phyloP scores from a whole-genome alignment of 2,888 invertebrate species.

The Esperia sulphurella region DNA sequence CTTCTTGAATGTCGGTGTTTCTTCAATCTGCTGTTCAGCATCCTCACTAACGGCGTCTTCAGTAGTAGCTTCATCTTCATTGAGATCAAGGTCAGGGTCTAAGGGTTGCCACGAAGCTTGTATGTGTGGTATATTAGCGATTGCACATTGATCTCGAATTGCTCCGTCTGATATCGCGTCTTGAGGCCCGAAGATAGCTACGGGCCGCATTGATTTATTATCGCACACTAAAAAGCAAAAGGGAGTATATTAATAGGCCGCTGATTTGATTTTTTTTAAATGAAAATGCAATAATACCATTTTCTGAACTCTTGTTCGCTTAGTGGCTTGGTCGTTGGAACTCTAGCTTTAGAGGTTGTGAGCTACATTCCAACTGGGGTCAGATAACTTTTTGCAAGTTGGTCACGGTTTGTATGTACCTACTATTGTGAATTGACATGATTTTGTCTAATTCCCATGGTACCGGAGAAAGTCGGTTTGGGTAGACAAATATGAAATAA shows the following conservation, averaged over 20 bases:
- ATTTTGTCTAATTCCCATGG: no score
- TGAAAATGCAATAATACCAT: no score
- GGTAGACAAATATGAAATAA: no score
- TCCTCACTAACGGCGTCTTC: conserved; percentile 15
- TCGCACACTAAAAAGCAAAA: conserved; percentile 64
- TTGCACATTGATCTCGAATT: conserved; percentile 55
- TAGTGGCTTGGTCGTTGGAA: neutral
- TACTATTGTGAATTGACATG: no score
- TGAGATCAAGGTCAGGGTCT: conserved; percentile 40
- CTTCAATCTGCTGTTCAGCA: conserved; percentile 14
- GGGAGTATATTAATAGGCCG: no score
- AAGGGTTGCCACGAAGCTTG: conserved; percentile 65
- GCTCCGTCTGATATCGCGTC: conserved; percentile 51
- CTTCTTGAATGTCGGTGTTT: conserved; percentile 37
- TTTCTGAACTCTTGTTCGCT: no score
- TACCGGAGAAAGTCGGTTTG: no score
- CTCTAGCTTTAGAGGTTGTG: no score
- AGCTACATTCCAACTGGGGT: no score
- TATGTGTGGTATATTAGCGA: conserved; percentile 59
- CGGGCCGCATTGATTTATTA: conserved; percentile 36
- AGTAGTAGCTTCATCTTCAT: conserved; percentile 13
- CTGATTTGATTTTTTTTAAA: no score
- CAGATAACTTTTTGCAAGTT: no score
- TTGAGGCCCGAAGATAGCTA: conserved; percentile 65
- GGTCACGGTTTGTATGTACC: no score